A percentile compares a stretch with the other conserved stretches of the same genome.
phyloP scores from a whole-genome alignment of 2,797 vertebrate genomes.

The Pteropus rufus region DNA sequence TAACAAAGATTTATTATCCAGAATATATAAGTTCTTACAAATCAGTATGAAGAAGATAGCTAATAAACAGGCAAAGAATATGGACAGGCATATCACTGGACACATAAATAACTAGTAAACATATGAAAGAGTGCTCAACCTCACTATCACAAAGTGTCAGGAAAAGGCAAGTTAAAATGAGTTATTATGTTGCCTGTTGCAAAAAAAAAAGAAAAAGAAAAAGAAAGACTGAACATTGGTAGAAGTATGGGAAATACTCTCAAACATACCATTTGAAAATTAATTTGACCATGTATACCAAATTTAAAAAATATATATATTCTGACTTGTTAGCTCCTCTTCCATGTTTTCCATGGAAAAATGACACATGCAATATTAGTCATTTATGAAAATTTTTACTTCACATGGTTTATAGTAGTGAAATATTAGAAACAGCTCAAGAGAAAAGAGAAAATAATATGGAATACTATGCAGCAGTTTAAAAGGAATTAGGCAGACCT shows the following conservation, averaged over 20 bases:
- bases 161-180: neutral
- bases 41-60: neutral
- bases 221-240: neutral
- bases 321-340: neutral
- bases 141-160: neutral
- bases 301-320: neutral
- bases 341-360: neutral
- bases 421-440: neutral
- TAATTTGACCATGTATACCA: neutral
- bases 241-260: neutral
- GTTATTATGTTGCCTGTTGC: neutral
- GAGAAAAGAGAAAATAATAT: neutral
- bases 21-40: neutral
- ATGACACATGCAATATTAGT: neutral
- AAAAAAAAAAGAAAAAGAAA: neutral
- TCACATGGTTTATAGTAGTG: neutral
- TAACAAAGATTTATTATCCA: neutral
- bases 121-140: neutral
- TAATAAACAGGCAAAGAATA: slow-evolving; percentile 1
- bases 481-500: neutral
- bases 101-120: neutral
- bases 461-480: neutral
- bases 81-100: neutral
- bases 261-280: neutral
- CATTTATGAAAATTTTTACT: neutral